Conservation (phyloP, 2,888 invertebrate genomes). For the Odontocerum albicorne region DNA sequence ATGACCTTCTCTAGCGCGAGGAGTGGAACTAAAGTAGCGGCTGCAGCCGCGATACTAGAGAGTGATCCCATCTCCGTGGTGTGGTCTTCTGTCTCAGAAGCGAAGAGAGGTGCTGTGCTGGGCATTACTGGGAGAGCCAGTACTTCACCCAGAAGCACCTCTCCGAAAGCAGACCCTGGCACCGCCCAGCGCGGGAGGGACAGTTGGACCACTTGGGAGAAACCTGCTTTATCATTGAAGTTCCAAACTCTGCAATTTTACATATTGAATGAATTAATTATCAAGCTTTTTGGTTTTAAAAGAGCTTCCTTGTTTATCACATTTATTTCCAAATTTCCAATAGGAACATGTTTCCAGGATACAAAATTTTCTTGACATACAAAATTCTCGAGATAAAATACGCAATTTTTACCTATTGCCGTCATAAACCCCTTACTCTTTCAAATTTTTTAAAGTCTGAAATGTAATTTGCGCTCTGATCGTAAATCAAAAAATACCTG, state of each 20-base stretch:
- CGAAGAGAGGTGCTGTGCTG: neutral
- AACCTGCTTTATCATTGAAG: constrained; percentile 70
- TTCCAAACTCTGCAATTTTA: constrained; percentile 62
- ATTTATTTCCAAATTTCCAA: no score
- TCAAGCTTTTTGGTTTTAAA: no score
- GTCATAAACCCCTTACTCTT: no score
- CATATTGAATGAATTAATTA: no score
- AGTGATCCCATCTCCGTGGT: constrained; percentile 16
- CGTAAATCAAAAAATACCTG: no score
- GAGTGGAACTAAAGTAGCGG: constrained; percentile 61
- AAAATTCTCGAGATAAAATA: no score
- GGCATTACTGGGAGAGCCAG: constrained; percentile 50
- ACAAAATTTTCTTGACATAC: no score
- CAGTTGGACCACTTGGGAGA: constrained; percentile 67
- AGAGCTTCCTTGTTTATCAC: no score
- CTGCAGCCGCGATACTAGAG: constrained; percentile 51
- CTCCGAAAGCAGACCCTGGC: constrained; percentile 65
- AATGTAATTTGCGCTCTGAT: no score
- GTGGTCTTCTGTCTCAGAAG: neutral
- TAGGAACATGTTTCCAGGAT: no score
- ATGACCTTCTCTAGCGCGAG: constrained; percentile 59
- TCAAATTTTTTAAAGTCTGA: no score
- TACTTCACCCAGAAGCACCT: constrained; percentile 63
- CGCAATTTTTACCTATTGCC: no score
- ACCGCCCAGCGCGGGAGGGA: constrained; percentile 66